phyloP scores from a whole-genome alignment of 2,888 invertebrate genomes.

The Mesorhabditis spiculigera region DNA sequence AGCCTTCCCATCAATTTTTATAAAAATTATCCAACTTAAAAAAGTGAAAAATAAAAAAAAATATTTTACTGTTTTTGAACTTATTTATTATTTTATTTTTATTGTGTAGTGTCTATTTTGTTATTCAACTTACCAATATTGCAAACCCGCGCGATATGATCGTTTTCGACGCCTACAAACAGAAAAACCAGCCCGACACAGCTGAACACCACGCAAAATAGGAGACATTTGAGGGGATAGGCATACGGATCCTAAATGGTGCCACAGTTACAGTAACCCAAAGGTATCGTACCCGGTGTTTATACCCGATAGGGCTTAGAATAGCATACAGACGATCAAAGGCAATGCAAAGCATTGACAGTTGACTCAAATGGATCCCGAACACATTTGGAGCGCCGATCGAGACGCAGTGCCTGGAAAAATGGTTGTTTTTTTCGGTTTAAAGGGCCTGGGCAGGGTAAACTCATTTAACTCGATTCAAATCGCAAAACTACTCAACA shows the following conservation, averaged over 20 bases:
- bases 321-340: neutral
- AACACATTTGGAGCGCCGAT: neutral
- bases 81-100: too few species aligned
- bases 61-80: too few species aligned
- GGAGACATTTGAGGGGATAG: constrained; percentile 1
- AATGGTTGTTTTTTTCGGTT: too few species aligned
- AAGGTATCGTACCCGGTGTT: neutral
- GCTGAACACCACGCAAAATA: neutral
- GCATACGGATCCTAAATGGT: neutral
- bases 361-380: constrained; percentile 4
- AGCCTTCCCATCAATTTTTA: neutral
- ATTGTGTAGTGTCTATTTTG: too few species aligned
- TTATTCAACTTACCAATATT: neutral
- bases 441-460: too few species aligned
- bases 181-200: neutral
- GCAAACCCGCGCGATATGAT: neutral
- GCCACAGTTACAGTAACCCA: neutral
- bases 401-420: neutral
- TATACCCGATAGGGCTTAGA: neutral
- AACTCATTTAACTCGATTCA: too few species aligned
- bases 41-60: too few species aligned
- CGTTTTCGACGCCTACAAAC: neutral
- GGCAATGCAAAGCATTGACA: neutral
- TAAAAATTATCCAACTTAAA: too few species aligned
- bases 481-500: too few species aligned